Conservation (phyloP, 1,140 invertebrate species). For the Nautilus pompilius region DNA sequence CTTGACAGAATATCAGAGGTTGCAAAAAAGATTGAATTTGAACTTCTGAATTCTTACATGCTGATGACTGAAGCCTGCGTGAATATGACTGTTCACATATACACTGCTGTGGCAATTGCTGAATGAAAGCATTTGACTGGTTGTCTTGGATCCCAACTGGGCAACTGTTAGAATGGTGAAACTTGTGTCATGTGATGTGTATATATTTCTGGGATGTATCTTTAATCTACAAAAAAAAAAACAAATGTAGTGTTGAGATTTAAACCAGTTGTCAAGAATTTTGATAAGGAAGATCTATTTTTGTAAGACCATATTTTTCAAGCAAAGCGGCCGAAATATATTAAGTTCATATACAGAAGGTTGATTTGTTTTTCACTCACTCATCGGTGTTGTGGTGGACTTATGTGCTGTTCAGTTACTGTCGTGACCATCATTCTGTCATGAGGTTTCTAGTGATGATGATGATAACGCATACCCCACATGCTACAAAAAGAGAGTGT, state of each 20-base stretch:
- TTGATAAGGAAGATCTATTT: slow-evolving; percentile 1
- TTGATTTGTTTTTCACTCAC: slow-evolving; percentile 1
- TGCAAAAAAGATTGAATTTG: not conserved
- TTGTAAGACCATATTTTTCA: slow-evolving; percentile 1
- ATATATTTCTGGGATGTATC: not conserved
- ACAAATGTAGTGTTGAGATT: slow-evolving; percentile 1
- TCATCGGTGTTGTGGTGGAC: slow-evolving; percentile 1
- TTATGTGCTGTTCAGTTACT: not conserved
- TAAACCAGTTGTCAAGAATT: not conserved
- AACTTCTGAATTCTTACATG: too few species aligned
- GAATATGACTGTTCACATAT: too few species aligned
- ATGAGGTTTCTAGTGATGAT: not conserved
- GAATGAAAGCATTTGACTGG: too few species aligned
- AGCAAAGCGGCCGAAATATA: slow-evolving; percentile 1
- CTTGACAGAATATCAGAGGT: not conserved
- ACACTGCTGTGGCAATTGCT: too few species aligned
- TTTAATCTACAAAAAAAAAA: slow-evolving; percentile 1
- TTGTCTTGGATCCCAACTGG: not conserved
- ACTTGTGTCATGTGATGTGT: slow-evolving; percentile 2
- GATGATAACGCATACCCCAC: not conserved
- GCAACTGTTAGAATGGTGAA: slow-evolving; percentile 1
- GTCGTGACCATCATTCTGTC: not conserved
- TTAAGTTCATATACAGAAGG: slow-evolving; percentile 1
- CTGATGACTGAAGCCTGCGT: too few species aligned
- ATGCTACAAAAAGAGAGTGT: too few species aligned